Evolutionary conservation across 2,113 vertebrate species (phyloP).

Genomic region (Egretta garzetta): DNA sequence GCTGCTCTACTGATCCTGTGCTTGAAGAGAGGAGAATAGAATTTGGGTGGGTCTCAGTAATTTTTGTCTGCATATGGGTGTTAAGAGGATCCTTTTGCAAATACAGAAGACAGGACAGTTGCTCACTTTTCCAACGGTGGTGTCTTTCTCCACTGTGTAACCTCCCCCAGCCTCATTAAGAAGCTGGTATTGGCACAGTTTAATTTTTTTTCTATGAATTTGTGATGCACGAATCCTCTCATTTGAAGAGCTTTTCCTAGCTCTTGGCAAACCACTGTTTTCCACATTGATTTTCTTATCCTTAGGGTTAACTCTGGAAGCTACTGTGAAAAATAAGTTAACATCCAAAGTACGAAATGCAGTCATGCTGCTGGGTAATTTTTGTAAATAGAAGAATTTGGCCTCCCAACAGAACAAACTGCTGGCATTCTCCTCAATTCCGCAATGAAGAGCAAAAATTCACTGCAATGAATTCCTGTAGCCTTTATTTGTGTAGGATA

Average conservation of each 20-base stretch:
- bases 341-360: background rate
- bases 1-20: background rate
- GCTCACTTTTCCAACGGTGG: background rate
- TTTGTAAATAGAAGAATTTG: background rate
- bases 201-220: background rate
- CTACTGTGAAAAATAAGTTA: background rate
- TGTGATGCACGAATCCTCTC: background rate
- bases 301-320: background rate
- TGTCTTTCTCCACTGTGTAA: background rate
- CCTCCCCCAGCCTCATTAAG: background rate
- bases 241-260: background rate
- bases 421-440: background rate
- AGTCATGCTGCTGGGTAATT: background rate
- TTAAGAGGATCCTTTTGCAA: background rate
- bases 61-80: background rate
- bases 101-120: background rate
- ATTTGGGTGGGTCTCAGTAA: accelerated
- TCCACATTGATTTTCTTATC: background rate
- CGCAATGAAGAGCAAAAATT: background rate
- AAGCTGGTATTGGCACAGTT: background rate
- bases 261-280: background rate
- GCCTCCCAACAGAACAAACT: background rate
- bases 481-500: background rate
- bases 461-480: background rate
- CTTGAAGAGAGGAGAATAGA: background rate